These are phyloP conservation scores for Heliconius ismenius DNA, from an alignment of 2,888 invertebrate species.

Conservation along the genomic window DNA sequence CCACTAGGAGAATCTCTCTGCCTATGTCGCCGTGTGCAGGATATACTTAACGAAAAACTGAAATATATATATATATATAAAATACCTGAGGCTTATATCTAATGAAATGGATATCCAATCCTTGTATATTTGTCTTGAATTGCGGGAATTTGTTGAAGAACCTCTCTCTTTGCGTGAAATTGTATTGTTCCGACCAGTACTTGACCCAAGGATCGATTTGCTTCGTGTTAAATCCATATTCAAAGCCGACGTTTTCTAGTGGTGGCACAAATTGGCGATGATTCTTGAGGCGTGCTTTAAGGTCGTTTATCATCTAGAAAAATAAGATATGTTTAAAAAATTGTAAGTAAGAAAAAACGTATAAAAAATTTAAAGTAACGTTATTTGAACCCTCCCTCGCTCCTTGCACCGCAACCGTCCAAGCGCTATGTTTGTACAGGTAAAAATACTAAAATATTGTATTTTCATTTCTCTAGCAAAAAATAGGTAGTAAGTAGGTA, in stretches of 20 bases:
- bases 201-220: conserved; percentile 84
- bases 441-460: too few relatives aligned
- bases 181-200: conserved; percentile 90
- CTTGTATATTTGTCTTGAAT: conserved; percentile 88
- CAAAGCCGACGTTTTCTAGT: conserved; percentile 86
- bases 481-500: neutral
- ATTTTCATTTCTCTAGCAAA: neutral
- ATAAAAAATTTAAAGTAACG: too few relatives aligned
- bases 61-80: neutral
- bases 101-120: conserved; percentile 88
- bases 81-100: conserved; percentile 83
- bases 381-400: too few relatives aligned
- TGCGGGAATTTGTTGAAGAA: conserved; percentile 88
- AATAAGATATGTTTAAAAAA: too few relatives aligned
- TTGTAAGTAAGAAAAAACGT: neutral
- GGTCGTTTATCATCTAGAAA: conserved; percentile 64
- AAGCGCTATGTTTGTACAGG: too few relatives aligned
- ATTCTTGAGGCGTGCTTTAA: conserved; percentile 59
- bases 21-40: too few relatives aligned
- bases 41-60: too few relatives aligned
- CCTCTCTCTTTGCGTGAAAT: conserved; percentile 83
- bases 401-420: too few relatives aligned
- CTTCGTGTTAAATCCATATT: conserved; percentile 90
- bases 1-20: too few relatives aligned
- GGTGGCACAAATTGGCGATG: conserved; percentile 73